These are phyloP conservation scores for Python bivittatus DNA, from an alignment of 2,113 vertebrate species.

Conservation along the genomic window DNA sequence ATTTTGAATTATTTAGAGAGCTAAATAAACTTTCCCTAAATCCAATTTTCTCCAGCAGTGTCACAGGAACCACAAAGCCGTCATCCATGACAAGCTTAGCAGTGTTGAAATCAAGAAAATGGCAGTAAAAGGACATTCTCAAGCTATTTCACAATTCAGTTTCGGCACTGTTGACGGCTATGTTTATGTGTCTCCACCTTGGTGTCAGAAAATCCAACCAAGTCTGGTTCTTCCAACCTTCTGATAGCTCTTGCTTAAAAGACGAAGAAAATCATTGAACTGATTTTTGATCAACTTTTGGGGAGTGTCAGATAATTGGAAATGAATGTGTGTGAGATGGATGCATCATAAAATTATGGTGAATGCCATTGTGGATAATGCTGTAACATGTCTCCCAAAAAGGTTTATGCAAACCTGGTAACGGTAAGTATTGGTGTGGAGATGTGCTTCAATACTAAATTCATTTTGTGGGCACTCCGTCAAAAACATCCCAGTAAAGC, in stretches of 20 bases:
- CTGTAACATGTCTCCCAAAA: background rate
- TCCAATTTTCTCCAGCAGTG: conserved; percentile 60
- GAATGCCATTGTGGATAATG: background rate
- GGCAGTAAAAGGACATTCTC: conserved; percentile 48
- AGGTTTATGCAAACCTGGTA: background rate
- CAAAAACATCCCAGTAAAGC: background rate
- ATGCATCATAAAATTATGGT: conserved; percentile 18
- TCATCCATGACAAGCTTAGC: conserved; percentile 50
- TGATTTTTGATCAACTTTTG: conserved; percentile 28
- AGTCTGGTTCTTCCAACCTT: background rate
- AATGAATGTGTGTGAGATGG: background rate
- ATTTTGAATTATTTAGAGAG: conserved; percentile 57
- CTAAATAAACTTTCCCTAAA: conserved; percentile 61
- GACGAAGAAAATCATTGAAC: background rate
- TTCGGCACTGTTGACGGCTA: conserved; percentile 45
- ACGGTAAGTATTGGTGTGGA: background rate
- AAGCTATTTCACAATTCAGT: conserved; percentile 59
- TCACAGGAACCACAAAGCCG: conserved; percentile 58
- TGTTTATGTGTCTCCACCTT: conserved; percentile 51
- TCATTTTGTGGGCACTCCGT: background rate
- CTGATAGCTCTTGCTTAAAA: background rate
- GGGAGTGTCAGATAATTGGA: conserved; percentile 19
- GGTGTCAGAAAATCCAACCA: conserved; percentile 38
- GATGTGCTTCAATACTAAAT: conserved; percentile 15
- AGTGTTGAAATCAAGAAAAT: conserved; percentile 59